phyloP scores from a whole-genome alignment of 2,113 vertebrate genomes.

The Strix aluco region DNA sequence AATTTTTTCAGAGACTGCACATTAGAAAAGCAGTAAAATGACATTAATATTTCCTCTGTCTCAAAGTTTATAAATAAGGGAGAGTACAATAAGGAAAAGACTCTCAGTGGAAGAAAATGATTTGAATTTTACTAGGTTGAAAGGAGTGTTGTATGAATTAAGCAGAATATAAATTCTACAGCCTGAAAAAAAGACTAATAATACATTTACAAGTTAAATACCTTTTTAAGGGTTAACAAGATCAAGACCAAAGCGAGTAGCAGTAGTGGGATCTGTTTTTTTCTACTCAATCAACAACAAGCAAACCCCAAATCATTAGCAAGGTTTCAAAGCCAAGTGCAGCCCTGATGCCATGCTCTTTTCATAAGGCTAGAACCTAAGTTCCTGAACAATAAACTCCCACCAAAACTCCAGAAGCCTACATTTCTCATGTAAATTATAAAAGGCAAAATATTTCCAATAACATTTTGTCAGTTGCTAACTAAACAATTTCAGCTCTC shows the following conservation, averaged over 20 bases:
- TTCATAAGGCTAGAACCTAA: background rate
- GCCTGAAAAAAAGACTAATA: background rate
- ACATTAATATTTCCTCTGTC: background rate
- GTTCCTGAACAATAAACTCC: background rate
- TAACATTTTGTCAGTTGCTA: background rate
- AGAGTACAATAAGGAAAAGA: background rate
- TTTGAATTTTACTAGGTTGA: background rate
- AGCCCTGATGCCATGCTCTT: background rate
- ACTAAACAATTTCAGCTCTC: background rate
- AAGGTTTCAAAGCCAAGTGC: background rate
- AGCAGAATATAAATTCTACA: background rate
- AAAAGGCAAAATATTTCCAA: background rate
- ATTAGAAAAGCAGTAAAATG: background rate
- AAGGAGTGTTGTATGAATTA: background rate
- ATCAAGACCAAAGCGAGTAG: background rate
- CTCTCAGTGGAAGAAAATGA: background rate
- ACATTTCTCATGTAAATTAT: background rate
- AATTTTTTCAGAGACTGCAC: background rate
- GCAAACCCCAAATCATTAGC: accelerated
- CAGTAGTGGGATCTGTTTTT: background rate
- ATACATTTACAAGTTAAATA: background rate
- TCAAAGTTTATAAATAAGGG: background rate
- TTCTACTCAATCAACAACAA: background rate
- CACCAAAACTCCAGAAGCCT: background rate
- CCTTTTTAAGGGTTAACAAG: background rate